phyloP scores from a whole-genome alignment of 2,888 invertebrate genomes.

The Sphaeridia pumilis region DNA sequence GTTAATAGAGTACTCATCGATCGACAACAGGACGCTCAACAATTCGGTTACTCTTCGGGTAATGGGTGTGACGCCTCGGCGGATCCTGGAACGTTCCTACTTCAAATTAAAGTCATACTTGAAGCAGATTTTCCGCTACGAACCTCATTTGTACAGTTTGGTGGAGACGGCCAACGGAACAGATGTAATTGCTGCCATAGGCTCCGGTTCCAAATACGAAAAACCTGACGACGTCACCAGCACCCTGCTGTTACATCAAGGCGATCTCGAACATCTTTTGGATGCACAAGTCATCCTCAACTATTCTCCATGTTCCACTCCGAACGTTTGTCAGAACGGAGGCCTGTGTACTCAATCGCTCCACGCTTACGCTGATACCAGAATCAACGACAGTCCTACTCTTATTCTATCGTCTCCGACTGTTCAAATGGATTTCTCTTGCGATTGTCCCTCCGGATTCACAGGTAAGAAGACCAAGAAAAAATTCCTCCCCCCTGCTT shows the following conservation, averaged over 20 bases:
- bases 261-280: slow-evolving; percentile 52
- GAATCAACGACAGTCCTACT: slow-evolving; percentile 66
- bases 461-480: slow-evolving; percentile 63
- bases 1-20: slow-evolving; percentile 65
- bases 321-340: slow-evolving; percentile 58
- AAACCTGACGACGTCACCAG: slow-evolving; percentile 54
- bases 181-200: slow-evolving; percentile 59
- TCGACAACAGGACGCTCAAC: slow-evolving; percentile 68
- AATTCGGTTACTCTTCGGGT: slow-evolving; percentile 69
- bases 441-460: slow-evolving; percentile 72
- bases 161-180: slow-evolving; percentile 54
- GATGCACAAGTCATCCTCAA: slow-evolving; percentile 55
- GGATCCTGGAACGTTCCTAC: slow-evolving; percentile 67
- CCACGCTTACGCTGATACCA: slow-evolving; percentile 52
- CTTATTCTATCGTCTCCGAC: slow-evolving; percentile 72
- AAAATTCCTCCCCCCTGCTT: not conserved
- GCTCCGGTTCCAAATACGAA: slow-evolving; percentile 43
- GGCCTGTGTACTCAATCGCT: slow-evolving; percentile 63
- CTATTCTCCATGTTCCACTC: slow-evolving; percentile 56
- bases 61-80: slow-evolving; percentile 56
- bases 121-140: slow-evolving; percentile 37
- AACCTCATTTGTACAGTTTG: slow-evolving; percentile 59
- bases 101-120: slow-evolving; percentile 27
- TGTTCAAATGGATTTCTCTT: slow-evolving; percentile 62
- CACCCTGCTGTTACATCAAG: slow-evolving; percentile 53